Base-by-base conservation (phyloP, 2,888 invertebrate genomes). In the Panzeria rudis region DNA sequence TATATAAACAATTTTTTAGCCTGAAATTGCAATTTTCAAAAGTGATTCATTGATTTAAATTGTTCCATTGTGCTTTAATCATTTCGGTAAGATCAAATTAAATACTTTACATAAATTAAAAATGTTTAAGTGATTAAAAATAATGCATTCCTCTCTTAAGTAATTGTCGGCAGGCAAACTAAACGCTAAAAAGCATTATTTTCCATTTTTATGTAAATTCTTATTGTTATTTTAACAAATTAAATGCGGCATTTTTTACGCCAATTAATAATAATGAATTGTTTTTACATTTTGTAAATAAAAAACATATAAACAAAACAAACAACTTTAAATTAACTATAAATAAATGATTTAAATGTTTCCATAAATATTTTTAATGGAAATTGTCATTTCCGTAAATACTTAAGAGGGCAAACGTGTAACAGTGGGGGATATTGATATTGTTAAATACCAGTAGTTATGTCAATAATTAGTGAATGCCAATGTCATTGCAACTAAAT, bases 391-490 rank as follows among this genome's bases (percentile, higher is more conserved):
- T 75, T 79, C 68, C 62, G 69, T 64, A 64, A 62, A 59, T n/a
- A 13, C n/a, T 23, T 35, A 35, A 20, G 41, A 9, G 6, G 23
- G 13, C 6, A 20, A 25, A 15, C 9, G 20, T 23, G 7, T 20
- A 32, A 15, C 8, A n/a, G 29, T 0, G 23, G 29, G 54, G 35
- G 23, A 29, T 4, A 15, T 44, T 17, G 29, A 15, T 20, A 64
- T n/a, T n/a, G 13, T 41, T 52, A 17, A 59, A 59, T 15, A 41
- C 68, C 50, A 69, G 38, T 62, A 38, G 25, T 69, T 69, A 0
- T 61, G 15, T 61, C 29, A 56, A 66, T 71, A 78, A 78, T 56
- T 78, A 64, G 17, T 69, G 77, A 82, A 82, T 85, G 82, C 75
- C 82, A 85, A 85, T 85, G 85, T 79, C 82, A 71, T 13, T 73